A percentile compares a stretch with the other conserved stretches of the same genome.
These are phyloP conservation scores for Colostygia pectinataria DNA, from an alignment of 2,888 invertebrate genomes.

Conservation along the genomic window DNA sequence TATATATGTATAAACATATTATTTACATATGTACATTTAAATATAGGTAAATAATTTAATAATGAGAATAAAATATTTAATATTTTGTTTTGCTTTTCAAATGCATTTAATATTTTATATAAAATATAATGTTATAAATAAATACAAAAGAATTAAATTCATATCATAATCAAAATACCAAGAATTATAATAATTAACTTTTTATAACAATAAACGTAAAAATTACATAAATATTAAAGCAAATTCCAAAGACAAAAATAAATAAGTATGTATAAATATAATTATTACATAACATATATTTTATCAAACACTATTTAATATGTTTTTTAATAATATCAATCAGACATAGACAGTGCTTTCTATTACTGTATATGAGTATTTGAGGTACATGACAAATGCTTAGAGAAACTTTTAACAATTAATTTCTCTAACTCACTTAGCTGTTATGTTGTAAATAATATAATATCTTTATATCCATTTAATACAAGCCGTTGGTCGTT, in stretches of 20 bases:
- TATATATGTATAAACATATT: conserved; percentile 63
- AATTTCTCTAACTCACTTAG: conserved; percentile 37
- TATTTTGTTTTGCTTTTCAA: conserved; percentile 30
- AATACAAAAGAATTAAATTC: conserved; percentile 11
- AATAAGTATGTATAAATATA: conserved; percentile 21
- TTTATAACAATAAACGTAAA: conserved; percentile 24
- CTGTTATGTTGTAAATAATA: conserved; percentile 31
- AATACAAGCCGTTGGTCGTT: conserved; percentile 36
- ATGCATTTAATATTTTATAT: conserved; percentile 29
- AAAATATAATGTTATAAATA: conserved; percentile 24
- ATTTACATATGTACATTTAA: conserved; percentile 45
- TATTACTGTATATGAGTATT: conserved; percentile 46
- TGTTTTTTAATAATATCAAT: conserved; percentile 32
- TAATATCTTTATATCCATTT: conserved; percentile 34
- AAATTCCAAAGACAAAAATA: conserved; percentile 66
- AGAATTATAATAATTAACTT: neutral
- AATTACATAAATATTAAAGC: conserved; percentile 61
- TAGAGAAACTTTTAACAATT: conserved; percentile 28
- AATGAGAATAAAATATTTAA: conserved; percentile 3
- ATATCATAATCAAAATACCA: conserved; percentile 1
- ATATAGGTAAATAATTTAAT: conserved; percentile 17
- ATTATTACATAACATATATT: conserved; percentile 40
- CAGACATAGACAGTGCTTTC: conserved; percentile 21
- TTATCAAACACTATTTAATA: conserved; percentile 38
- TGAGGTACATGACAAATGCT: conserved; percentile 58